Percentiles rank a stretch among this genome's conserved stretches.
Evolutionary conservation across 1,140 invertebrate genomes (phyloP).

Genomic region (Laodelphax striatellus): DNA sequence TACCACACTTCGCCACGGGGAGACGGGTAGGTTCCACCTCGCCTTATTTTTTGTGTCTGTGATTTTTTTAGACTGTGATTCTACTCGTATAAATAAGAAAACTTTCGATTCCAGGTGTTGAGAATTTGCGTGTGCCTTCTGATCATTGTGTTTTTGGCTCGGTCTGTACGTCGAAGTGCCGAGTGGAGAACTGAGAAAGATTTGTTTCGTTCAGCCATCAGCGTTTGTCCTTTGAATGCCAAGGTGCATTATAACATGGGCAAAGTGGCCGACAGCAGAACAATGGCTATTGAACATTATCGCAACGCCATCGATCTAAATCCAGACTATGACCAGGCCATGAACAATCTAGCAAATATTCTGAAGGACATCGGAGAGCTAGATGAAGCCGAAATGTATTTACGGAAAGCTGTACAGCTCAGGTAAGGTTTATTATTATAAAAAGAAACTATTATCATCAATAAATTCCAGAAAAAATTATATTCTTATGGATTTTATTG

Average conservation of each 20-base stretch:
- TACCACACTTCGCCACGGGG: too few species aligned
- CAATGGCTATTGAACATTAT: constrained; percentile 64
- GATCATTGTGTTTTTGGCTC: neutral
- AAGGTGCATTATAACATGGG: constrained; percentile 96
- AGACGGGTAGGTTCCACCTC: too few species aligned
- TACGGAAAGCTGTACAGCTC: constrained; percentile 58
- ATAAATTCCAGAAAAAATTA: too few species aligned
- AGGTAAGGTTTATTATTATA: too few species aligned
- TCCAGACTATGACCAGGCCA: constrained; percentile 88
- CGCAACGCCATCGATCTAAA: constrained; percentile 65
- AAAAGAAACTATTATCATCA: too few species aligned
- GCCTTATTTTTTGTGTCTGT: too few species aligned
- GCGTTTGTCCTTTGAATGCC: constrained; percentile 77
- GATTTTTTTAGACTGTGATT: too few species aligned
- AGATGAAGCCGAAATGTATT: constrained; percentile 60
- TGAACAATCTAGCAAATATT: constrained; percentile 94
- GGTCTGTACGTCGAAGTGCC: constrained; percentile 51
- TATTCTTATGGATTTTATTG: too few species aligned
- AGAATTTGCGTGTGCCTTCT: too few species aligned
- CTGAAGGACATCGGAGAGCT: constrained; percentile 64
- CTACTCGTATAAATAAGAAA: neutral
- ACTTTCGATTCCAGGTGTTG: too few species aligned
- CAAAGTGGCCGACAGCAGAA: constrained; percentile 44
- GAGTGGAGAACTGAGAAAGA: constrained; percentile 69
- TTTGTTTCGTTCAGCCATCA: constrained; percentile 57